Evolutionary conservation across 2,797 vertebrate genomes (phyloP).

Genomic region (Enteromius mattozi): DNA sequence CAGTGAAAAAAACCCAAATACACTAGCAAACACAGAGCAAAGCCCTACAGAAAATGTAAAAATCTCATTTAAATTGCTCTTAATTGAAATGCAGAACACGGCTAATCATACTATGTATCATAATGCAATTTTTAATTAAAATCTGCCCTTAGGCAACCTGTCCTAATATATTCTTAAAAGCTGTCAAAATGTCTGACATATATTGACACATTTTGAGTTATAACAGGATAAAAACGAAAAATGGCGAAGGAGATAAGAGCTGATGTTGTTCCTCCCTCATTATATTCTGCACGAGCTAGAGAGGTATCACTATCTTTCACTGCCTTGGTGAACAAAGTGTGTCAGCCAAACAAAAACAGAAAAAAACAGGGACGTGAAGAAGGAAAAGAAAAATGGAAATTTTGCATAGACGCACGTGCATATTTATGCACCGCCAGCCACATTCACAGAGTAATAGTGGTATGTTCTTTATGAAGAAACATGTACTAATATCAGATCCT

Average conservation of each 20-base stretch:
- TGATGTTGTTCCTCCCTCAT: neutral
- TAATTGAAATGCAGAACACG: slow-evolving; percentile 56
- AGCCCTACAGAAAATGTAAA: neutral
- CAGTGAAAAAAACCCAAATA: neutral
- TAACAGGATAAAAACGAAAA: neutral
- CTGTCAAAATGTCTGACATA: neutral
- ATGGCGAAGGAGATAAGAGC: neutral
- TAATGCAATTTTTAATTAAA: slow-evolving; percentile 25
- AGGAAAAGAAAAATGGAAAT: neutral
- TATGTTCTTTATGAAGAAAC: slow-evolving; percentile 17
- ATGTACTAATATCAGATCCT: slow-evolving; percentile 12
- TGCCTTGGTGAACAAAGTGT: slow-evolving; percentile 14
- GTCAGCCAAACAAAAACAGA: neutral
- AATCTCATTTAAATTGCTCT: slow-evolving; percentile 48
- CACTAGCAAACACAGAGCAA: neutral
- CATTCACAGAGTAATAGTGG: neutral
- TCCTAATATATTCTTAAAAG: slow-evolving; percentile 24
- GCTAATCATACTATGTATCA: slow-evolving; percentile 28
- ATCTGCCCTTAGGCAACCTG: slow-evolving; percentile 18
- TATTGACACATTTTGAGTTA: slow-evolving; percentile 49
- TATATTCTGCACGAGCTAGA: neutral
- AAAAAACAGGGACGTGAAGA: neutral
- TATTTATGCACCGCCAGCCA: neutral
- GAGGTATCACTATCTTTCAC: neutral
- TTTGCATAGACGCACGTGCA: neutral